A percentile compares a stretch with the other conserved stretches of the same genome.
phyloP scores from a whole-genome alignment of 30 jellyfish, hydroid and myxozoan species.

The Nemopilema nomurai region DNA sequence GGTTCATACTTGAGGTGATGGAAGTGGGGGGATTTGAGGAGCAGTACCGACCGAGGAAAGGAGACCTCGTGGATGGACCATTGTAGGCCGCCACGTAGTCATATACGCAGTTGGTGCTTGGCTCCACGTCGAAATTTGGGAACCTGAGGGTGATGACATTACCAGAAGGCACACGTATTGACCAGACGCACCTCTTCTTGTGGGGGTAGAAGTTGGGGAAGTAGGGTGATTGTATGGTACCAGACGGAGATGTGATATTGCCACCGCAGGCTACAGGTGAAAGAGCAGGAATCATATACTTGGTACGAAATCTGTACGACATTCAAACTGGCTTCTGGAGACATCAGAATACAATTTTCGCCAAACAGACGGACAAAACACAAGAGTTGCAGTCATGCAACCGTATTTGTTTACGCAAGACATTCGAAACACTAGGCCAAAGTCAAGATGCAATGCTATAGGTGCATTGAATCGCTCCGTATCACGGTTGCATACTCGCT shows the following conservation, averaged over 20 bases:
- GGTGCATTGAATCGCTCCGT: too few species aligned
- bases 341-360: too few species aligned
- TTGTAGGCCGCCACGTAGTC: constrained; percentile 66
- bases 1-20: constrained; percentile 50
- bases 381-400: too few species aligned
- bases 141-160: constrained; percentile 50
- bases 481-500: too few species aligned
- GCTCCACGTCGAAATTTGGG: constrained; percentile 63
- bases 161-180: constrained; percentile 52
- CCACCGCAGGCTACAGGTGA: constrained; percentile 72
- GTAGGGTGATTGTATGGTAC: constrained; percentile 62
- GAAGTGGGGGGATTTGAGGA: constrained; percentile 52
- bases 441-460: too few species aligned
- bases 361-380: too few species aligned
- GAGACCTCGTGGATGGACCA: constrained; percentile 63
- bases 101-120: constrained; percentile 49
- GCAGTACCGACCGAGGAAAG: constrained; percentile 55
- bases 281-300: not conserved
- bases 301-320: too few species aligned
- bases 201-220: constrained; percentile 77
- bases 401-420: too few species aligned
- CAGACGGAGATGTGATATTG: constrained; percentile 53
- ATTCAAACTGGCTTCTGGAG: too few species aligned
- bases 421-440: too few species aligned
- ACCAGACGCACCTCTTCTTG: constrained; percentile 68